These are phyloP conservation scores for Cantharis nigra DNA, from an alignment of 2,888 invertebrate genomes.

Conservation along the genomic window DNA sequence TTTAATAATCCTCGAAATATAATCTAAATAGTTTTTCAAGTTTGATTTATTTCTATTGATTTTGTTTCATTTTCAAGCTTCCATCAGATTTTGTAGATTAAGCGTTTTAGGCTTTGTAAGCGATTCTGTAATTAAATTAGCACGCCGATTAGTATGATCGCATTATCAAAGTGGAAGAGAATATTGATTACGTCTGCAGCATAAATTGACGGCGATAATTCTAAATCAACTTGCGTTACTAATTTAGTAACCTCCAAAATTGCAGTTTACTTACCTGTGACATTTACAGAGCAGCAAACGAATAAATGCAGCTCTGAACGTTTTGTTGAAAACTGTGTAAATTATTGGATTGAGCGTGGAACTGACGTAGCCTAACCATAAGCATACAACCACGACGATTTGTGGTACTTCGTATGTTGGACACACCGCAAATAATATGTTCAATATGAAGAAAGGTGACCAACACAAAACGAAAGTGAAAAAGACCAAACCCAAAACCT, in stretches of 20 bases:
- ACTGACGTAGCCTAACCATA: conserved; percentile 92
- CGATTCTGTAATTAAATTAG: conserved; percentile 4
- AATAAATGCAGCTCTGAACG: conserved; percentile 85
- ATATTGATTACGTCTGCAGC: not conserved
- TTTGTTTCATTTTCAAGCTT: not conserved
- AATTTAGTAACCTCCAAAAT: not conserved
- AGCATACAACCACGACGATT: conserved; percentile 77
- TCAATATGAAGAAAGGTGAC: conserved; percentile 90
- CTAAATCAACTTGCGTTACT: not conserved
- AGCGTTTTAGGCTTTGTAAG: not conserved
- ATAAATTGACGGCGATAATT: not conserved
- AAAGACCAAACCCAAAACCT: conserved; percentile 89
- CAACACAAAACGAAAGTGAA: conserved; percentile 92
- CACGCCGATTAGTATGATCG: not conserved
- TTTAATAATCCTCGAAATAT: not conserved
- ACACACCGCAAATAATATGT: conserved; percentile 85
- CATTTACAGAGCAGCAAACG: conserved; percentile 76
- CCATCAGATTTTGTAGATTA: not conserved
- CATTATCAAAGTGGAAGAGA: not conserved
- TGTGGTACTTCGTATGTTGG: conserved; percentile 77
- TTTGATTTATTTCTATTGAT: conserved; percentile 3
- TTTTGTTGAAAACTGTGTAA: conserved; percentile 90
- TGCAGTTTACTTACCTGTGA: conserved; percentile 63
- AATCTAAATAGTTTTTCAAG: not conserved
- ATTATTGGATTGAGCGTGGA: conserved; percentile 94